Conservation (phyloP, 2,113 vertebrate species). For the Arothron firmamentum region DNA sequence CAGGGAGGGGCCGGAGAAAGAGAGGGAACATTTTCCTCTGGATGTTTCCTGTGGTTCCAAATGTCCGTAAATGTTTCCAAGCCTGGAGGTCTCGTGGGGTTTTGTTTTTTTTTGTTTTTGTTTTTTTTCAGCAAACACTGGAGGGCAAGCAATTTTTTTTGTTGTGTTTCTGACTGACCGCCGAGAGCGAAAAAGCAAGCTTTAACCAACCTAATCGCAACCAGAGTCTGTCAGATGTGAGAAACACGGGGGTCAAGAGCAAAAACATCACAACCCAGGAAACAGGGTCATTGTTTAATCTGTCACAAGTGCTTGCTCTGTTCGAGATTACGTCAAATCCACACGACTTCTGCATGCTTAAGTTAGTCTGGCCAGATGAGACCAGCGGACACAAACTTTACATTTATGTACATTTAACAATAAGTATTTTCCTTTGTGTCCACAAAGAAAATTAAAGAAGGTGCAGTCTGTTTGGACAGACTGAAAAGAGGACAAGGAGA, state of each 20-base stretch:
- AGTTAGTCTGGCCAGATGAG: neutral
- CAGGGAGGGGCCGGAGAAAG: neutral
- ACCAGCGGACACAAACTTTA: neutral
- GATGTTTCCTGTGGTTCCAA: conserved; percentile 62
- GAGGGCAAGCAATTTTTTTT: conserved; percentile 58
- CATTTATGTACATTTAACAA: no score
- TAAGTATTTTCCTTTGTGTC: no score
- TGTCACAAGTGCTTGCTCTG: conserved; percentile 11
- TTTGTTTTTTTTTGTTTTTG: conserved; percentile 41
- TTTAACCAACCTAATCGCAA: conserved; percentile 52
- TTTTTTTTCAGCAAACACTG: conserved; percentile 39
- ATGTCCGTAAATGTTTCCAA: conserved; percentile 66
- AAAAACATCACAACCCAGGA: conserved; percentile 24
- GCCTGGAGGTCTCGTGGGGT: conserved; percentile 48
- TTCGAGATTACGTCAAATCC: conserved; percentile 18
- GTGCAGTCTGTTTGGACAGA: conserved; percentile 33
- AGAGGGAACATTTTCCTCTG: conserved; percentile 46
- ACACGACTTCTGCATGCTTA: conserved; percentile 1
- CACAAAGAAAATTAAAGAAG: no score
- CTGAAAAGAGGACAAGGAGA: conserved; percentile 57
- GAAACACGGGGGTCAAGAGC: conserved; percentile 34
- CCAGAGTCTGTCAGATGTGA: conserved; percentile 47
- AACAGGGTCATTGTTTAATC: conserved; percentile 14
- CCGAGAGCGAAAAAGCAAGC: conserved; percentile 38
- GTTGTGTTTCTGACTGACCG: conserved; percentile 62